phyloP scores from a whole-genome alignment of 1,140 invertebrate genomes.

The Oryctes rhinoceros region DNA sequence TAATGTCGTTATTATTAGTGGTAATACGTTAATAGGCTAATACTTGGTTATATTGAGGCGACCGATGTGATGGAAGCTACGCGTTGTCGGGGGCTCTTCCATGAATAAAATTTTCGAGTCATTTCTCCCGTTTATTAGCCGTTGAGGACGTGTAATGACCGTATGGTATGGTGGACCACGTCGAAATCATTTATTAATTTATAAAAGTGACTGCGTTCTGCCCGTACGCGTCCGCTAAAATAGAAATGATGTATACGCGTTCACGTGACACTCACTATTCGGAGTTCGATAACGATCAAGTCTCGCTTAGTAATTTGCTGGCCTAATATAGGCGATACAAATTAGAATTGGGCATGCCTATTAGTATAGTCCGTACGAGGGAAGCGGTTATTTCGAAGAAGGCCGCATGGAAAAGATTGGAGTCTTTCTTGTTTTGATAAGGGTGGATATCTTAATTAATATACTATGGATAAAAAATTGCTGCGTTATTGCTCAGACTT shows the following conservation, averaged over 20 bases:
- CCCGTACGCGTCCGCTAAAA: not conserved
- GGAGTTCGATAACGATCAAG: not conserved
- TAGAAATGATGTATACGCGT: not conserved
- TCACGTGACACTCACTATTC: not conserved
- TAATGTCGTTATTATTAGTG: slow-evolving; percentile 35
- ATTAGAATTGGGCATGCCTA: too few relatives aligned
- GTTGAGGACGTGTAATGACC: slow-evolving; percentile 18
- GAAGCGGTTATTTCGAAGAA: too few relatives aligned
- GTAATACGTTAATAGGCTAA: slow-evolving; percentile 37
- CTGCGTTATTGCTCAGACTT: too few relatives aligned
- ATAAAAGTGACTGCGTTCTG: slow-evolving; percentile 1
- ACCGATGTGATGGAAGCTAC: not conserved
- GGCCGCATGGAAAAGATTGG: too few relatives aligned
- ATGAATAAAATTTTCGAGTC: slow-evolving; percentile 36
- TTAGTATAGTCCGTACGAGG: too few relatives aligned
- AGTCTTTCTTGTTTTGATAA: too few relatives aligned
- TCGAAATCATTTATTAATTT: slow-evolving; percentile 34
- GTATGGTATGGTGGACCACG: slow-evolving; percentile 21
- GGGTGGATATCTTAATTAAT: too few relatives aligned
- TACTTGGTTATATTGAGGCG: not conserved
- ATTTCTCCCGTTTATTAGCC: slow-evolving; percentile 25
- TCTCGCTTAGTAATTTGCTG: not conserved
- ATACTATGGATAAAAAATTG: too few relatives aligned
- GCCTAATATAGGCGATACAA: not conserved
- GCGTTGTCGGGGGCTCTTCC: not conserved